Evolutionary conservation across 2,797 vertebrate species (phyloP).

Genomic region (Scolopax rusticola): DNA sequence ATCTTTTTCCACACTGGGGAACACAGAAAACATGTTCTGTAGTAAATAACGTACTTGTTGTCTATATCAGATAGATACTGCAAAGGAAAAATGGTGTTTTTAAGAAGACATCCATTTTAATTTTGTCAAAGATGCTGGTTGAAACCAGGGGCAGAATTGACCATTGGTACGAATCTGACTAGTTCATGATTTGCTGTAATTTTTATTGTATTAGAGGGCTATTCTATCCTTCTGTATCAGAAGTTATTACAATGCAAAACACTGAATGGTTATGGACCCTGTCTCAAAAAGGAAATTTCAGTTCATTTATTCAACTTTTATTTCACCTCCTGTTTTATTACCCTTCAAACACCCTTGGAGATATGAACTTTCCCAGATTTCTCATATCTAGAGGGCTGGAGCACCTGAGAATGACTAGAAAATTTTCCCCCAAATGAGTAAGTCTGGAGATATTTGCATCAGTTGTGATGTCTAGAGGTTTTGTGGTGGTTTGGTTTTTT

Average conservation of each 20-base stretch:
- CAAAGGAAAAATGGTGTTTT: not conserved
- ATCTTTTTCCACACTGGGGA: not conserved
- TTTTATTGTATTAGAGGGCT: slow-evolving; percentile 16
- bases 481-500: not conserved
- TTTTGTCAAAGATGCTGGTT: not conserved
- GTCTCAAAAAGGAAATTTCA: not conserved
- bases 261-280: not conserved
- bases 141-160: not conserved
- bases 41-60: not conserved
- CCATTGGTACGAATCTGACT: not conserved
- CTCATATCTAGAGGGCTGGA: not conserved
- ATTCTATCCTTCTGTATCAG: not conserved
- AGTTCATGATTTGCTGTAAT: not conserved
- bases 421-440: not conserved
- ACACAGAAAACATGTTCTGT: not conserved
- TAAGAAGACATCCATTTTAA: slow-evolving; percentile 17
- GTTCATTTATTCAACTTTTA: not conserved
- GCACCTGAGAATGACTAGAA: not conserved
- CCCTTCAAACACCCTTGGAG: not conserved
- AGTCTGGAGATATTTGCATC: not conserved
- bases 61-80: not conserved
- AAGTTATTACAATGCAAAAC: not conserved
- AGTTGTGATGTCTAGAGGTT: not conserved
- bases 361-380: not conserved
- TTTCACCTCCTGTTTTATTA: not conserved